Evolutionary conservation across 2,888 invertebrate genomes (phyloP).

Genomic region (Heliconius hortense): DNA sequence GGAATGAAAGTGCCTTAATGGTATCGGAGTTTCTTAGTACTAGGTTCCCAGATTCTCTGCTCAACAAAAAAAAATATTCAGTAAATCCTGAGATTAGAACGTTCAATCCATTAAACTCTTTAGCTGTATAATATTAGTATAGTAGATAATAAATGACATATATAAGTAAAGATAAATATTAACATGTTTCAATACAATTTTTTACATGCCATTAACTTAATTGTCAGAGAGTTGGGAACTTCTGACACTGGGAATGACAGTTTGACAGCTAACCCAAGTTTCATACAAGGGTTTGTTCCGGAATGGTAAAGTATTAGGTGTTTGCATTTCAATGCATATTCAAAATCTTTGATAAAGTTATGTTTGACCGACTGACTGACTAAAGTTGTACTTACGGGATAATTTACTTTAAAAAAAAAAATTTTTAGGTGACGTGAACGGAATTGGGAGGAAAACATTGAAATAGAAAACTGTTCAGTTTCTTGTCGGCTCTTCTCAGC

Average conservation of each 20-base stretch:
- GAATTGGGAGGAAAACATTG: too few relatives aligned
- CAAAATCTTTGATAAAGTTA: constrained; percentile 2
- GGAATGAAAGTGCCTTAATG: neutral
- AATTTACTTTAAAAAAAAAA: neutral
- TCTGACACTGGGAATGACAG: constrained; percentile 37
- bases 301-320: constrained; percentile 23
- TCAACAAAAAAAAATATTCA: neutral
- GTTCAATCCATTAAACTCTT: too few relatives aligned
- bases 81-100: neutral
- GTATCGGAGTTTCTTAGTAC: neutral
- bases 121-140: neutral
- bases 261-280: constrained; percentile 37
- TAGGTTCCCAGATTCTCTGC: neutral
- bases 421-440: too few relatives aligned
- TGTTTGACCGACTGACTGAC: neutral
- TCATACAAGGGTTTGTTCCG: constrained; percentile 30
- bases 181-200: neutral
- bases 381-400: neutral
- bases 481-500: too few relatives aligned
- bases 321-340: constrained; percentile 22
- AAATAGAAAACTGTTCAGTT: too few relatives aligned
- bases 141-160: neutral
- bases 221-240: constrained; percentile 21
- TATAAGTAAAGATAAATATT: neutral
- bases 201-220: constrained; percentile 15